phyloP scores from a whole-genome alignment of 2,888 invertebrate species.

The Caenorhabditis doughertyi region DNA sequence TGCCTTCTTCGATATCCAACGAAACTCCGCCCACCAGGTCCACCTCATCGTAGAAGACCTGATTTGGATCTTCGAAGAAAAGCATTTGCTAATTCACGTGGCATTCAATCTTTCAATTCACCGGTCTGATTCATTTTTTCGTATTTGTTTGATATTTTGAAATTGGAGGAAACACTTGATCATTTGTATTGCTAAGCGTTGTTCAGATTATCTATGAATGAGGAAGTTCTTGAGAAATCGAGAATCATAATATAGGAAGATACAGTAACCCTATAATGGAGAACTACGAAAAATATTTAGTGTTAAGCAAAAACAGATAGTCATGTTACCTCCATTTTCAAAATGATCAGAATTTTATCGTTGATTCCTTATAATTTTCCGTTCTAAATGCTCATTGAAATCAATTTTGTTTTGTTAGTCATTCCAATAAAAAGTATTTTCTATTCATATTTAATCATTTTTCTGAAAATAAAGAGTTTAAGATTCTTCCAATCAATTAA shows the following conservation, averaged over 20 bases:
- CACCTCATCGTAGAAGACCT: conserved; percentile 51
- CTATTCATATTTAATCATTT: no score
- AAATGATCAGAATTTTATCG: no score
- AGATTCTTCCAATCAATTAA: no score
- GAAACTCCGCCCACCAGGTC: conserved; percentile 69
- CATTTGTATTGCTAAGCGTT: neutral
- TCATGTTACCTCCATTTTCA: no score
- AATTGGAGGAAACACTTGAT: neutral
- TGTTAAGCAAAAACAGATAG: no score
- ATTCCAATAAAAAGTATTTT: no score
- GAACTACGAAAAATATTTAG: no score
- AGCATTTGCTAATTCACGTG: conserved; percentile 60
- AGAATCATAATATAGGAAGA: neutral
- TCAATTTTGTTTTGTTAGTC: no score
- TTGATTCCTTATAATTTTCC: no score
- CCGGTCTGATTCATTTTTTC: conserved; percentile 9
- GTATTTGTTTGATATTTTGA: neutral
- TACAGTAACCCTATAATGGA: neutral
- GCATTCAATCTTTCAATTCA: conserved; percentile 42
- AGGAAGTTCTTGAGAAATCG: neutral
- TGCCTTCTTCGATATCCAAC: conserved; percentile 69
- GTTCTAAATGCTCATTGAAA: no score
- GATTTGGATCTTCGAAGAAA: conserved; percentile 57
- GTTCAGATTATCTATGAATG: neutral
- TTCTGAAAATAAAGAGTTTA: no score